Evolutionary conservation across 2,113 vertebrate species (phyloP).

Genomic region (Microcebus tavaratra): DNA sequence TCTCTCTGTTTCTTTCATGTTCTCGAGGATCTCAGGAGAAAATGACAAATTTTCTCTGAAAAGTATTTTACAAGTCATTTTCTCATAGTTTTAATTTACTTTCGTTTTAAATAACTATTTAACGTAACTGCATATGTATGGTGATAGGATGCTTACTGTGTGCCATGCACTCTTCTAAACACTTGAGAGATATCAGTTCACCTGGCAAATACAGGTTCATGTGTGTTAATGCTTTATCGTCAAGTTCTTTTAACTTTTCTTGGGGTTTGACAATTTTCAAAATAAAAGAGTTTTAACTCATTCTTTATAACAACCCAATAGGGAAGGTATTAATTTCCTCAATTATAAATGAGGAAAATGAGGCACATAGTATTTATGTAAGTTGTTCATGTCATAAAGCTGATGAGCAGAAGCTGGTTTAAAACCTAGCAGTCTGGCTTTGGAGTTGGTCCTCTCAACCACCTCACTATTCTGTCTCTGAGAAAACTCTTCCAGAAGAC

Average conservation of each 20-base stretch:
- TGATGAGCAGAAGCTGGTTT: neutral
- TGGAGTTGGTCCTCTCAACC: neutral
- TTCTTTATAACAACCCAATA: neutral
- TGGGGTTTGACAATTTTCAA: neutral
- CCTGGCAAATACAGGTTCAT: neutral
- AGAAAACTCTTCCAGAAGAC: neutral
- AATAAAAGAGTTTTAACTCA: conserved; percentile 41
- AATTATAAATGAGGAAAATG: neutral
- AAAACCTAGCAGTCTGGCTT: neutral
- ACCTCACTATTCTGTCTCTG: neutral
- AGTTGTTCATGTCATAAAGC: neutral
- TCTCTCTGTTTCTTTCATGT: neutral
- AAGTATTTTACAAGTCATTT: conserved; percentile 37
- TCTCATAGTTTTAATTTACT: conserved; percentile 24
- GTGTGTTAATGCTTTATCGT: neutral
- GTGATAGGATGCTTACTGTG: neutral
- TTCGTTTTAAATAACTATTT: conserved; percentile 27
- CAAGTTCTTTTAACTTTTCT: conserved; percentile 31
- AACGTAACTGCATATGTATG: neutral
- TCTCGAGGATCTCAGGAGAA: conserved; percentile 1
- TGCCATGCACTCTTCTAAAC: neutral
- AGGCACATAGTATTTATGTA: neutral
- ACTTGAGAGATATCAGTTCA: neutral
- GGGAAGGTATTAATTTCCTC: neutral
- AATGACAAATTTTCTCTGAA: conserved; percentile 3